Conservation (phyloP, 2,888 invertebrate species). For the Strigamia maritima region DNA sequence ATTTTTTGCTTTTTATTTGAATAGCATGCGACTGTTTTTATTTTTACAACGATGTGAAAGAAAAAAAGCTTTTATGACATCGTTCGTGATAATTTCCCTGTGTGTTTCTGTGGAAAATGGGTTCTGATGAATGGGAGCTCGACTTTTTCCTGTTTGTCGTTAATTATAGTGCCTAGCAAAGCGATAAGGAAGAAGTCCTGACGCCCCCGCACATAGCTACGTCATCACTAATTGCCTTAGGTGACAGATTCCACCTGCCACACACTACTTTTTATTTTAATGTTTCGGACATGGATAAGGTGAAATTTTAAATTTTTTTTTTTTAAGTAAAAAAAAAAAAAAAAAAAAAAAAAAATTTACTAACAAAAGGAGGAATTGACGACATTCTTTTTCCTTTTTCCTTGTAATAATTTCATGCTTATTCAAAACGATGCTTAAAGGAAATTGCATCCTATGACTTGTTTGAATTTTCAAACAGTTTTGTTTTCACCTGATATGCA, state of each 20-base stretch:
- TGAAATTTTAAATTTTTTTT: neutral
- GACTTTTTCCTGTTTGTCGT: constrained; percentile 22
- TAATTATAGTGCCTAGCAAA: constrained; percentile 19
- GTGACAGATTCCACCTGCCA: constrained; percentile 16
- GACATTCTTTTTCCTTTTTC: neutral
- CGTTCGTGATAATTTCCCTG: neutral
- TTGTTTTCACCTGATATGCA: neutral
- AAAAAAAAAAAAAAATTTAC: too few species aligned
- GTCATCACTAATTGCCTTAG: neutral
- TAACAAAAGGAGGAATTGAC: neutral
- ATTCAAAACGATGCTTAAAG: neutral
- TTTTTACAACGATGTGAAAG: neutral
- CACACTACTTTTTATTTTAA: neutral
- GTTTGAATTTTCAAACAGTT: too few species aligned
- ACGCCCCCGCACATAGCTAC: constrained; percentile 9
- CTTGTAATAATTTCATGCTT: neutral
- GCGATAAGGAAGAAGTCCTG: neutral
- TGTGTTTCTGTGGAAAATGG: neutral
- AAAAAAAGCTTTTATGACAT: neutral
- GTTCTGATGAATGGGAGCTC: constrained; percentile 17
- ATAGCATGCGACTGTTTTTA: neutral
- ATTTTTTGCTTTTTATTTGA: neutral
- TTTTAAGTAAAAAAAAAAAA: too few species aligned
- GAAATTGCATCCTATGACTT: too few species aligned
- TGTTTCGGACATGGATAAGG: neutral